Percentiles rank a stretch among this genome's conserved stretches.
Conservation (phyloP, 2,888 invertebrate genomes). For the Geotrupes spiniger region DNA sequence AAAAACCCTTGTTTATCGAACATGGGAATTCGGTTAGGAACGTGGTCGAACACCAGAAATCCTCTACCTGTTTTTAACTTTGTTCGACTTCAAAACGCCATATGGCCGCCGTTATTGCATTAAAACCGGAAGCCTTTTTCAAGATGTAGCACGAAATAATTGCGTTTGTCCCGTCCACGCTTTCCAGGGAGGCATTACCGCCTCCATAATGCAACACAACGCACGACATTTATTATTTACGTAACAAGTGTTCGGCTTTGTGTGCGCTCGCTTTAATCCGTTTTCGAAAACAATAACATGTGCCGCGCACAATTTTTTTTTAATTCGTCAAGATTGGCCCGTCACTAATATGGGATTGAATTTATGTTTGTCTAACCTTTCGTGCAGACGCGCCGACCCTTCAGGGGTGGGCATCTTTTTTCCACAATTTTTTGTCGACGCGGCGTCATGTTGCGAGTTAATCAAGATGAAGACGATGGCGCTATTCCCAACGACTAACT, state of each 20-base stretch:
- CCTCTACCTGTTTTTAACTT: too few relatives aligned
- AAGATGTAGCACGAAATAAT: too few relatives aligned
- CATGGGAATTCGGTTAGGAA: too few relatives aligned
- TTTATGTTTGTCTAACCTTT: conserved; percentile 19
- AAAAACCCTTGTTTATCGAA: too few relatives aligned
- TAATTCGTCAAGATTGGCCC: not conserved
- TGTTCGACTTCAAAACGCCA: too few relatives aligned
- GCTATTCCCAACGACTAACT: not conserved
- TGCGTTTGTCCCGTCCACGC: too few relatives aligned
- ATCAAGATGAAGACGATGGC: conserved; percentile 18
- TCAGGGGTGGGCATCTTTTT: conserved; percentile 20
- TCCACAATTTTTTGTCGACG: conserved; percentile 12
- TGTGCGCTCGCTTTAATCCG: not conserved
- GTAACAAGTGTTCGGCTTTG: not conserved
- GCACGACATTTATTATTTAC: not conserved
- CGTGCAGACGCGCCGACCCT: conserved; percentile 13
- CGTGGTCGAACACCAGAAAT: too few relatives aligned
- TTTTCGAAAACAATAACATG: not conserved
- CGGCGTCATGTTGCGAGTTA: conserved; percentile 19
- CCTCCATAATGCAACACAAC: too few relatives aligned
- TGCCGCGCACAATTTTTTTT: too few relatives aligned
- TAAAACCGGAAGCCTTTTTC: too few relatives aligned
- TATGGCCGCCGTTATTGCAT: too few relatives aligned
- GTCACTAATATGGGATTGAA: conserved; percentile 15
- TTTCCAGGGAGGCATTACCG: too few relatives aligned